These are phyloP conservation scores for Belonocnema kinseyi DNA, from an alignment of 1,140 invertebrate genomes.

Conservation along the genomic window DNA sequence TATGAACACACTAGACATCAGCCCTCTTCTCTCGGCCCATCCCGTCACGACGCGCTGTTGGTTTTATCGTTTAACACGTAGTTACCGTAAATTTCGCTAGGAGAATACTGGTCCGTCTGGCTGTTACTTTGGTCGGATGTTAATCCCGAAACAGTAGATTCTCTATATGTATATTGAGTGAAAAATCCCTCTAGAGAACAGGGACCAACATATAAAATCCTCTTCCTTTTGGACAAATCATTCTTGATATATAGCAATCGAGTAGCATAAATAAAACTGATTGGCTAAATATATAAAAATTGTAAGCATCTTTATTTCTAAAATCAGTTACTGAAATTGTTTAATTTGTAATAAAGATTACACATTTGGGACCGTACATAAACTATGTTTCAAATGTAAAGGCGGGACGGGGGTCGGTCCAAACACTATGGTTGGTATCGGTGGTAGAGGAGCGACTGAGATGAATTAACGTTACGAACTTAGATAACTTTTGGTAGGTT, in stretches of 20 bases:
- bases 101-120: conserved; percentile 53
- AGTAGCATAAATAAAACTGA: background rate
- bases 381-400: no score
- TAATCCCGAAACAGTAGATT: conserved; percentile 48
- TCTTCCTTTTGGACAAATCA: background rate
- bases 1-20: conserved; percentile 53
- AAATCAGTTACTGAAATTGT: no score
- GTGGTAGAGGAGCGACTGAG: no score
- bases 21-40: conserved; percentile 27
- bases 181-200: background rate
- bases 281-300: no score
- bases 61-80: conserved; percentile 68
- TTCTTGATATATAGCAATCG: background rate
- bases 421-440: no score
- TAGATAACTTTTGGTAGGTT: no score
- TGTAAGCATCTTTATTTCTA: no score
- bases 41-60: conserved; percentile 47
- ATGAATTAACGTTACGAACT: no score
- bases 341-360: no score
- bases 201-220: background rate
- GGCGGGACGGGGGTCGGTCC: no score
- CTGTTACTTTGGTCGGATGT: conserved; percentile 60
- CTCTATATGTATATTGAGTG: conserved; percentile 19
- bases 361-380: no score
- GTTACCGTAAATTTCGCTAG: conserved; percentile 61